These are phyloP conservation scores for Onychostoma macrolepis DNA, from an alignment of 2,113 vertebrate species.

Conservation along the genomic window DNA sequence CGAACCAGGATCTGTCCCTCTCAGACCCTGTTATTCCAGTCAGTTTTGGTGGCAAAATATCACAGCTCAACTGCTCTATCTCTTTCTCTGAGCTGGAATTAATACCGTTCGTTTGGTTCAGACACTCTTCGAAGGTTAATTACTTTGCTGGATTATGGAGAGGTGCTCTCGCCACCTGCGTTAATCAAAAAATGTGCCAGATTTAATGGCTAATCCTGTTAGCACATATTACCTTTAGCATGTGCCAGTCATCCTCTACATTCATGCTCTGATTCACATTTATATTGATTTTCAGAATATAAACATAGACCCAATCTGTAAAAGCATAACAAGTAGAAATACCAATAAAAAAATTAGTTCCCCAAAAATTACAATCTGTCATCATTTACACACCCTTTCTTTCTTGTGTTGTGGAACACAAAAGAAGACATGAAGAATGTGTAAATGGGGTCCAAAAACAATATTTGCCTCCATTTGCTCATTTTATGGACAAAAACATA, in stretches of 20 bases:
- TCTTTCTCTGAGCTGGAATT: conserved; percentile 14
- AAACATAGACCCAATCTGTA: background rate
- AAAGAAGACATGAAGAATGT: background rate
- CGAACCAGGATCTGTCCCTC: conserved; percentile 68
- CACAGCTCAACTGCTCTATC: conserved; percentile 18
- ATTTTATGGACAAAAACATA: background rate
- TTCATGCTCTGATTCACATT: conserved; percentile 7
- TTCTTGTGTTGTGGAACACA: background rate
- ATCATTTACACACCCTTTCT: background rate
- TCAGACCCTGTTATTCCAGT: conserved; percentile 46
- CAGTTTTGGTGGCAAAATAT: conserved; percentile 33
- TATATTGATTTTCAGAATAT: background rate
- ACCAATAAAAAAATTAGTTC: background rate
- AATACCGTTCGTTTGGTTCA: conserved; percentile 23
- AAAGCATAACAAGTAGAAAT: background rate
- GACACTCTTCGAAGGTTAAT: conserved; percentile 18
- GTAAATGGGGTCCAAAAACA: background rate
- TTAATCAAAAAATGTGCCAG: background rate
- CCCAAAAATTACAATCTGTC: background rate
- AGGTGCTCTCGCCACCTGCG: background rate
- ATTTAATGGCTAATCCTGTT: conserved; percentile 7
- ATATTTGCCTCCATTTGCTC: background rate
- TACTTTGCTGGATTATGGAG: conserved; percentile 14
- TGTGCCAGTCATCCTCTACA: background rate
- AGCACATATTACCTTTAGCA: background rate